Evolutionary conservation across 1,140 invertebrate species (phyloP).

Genomic region (Laodelphax striatellus): DNA sequence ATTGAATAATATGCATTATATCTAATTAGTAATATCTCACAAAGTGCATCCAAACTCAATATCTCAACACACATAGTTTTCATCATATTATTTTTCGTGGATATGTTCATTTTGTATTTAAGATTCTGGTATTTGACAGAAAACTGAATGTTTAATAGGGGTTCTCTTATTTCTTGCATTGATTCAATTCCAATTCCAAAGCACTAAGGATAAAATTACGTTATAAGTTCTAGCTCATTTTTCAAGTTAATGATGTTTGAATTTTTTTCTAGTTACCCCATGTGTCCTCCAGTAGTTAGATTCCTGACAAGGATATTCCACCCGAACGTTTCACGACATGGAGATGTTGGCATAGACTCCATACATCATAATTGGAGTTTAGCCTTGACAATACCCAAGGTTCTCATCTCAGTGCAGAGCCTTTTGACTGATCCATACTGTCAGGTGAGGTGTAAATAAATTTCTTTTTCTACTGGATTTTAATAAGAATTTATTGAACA

Average conservation of each 20-base stretch:
- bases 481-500: background rate
- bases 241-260: too few species aligned
- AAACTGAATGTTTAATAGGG: too few species aligned
- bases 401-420: slow-evolving; percentile 81
- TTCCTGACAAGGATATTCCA: slow-evolving; percentile 88
- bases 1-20: too few species aligned
- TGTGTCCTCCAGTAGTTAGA: slow-evolving; percentile 78
- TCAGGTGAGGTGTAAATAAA: slow-evolving; percentile 34
- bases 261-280: slow-evolving; percentile 71
- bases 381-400: slow-evolving; percentile 82
- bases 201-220: too few species aligned
- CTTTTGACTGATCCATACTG: slow-evolving; percentile 87
- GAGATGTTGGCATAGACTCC: slow-evolving; percentile 91
- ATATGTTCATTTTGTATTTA: background rate
- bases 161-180: too few species aligned
- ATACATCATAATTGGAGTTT: slow-evolving; percentile 94
- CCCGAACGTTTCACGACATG: slow-evolving; percentile 89
- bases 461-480: background rate
- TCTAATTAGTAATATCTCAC: too few species aligned
- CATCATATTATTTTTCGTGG: too few species aligned
- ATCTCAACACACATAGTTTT: too few species aligned
- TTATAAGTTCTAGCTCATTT: too few species aligned
- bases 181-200: background rate
- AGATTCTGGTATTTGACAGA: background rate
- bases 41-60: background rate